Conservation (phyloP, 1,140 invertebrate species). For the Sycophila sp. region DNA sequence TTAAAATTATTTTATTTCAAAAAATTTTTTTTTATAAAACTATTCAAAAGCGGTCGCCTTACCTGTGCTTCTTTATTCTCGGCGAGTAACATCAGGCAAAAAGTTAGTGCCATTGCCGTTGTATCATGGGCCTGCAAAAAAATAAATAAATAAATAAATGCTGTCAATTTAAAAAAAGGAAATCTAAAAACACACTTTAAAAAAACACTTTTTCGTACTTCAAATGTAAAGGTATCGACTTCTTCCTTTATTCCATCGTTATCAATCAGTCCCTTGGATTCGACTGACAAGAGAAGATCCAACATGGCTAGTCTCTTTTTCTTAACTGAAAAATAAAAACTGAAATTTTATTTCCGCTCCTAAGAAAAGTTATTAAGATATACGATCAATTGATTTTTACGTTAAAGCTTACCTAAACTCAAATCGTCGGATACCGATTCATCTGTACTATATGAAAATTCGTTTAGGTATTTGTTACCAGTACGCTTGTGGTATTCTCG, state of each 20-base stretch:
- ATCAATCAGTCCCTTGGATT: conserved; percentile 65
- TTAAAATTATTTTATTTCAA: not conserved
- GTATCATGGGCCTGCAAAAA: conserved; percentile 44
- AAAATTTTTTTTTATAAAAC: not conserved
- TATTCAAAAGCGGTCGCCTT: conserved; percentile 11
- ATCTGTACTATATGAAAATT: not conserved
- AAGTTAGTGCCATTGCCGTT: conserved; percentile 42
- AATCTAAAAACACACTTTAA: not conserved
- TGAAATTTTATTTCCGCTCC: not conserved
- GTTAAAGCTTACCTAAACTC: not conserved
- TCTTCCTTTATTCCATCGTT: conserved; percentile 80
- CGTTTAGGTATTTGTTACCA: conserved; percentile 32
- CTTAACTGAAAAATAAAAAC: conserved; percentile 39
- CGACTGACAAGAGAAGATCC: conserved; percentile 77
- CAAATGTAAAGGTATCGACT: conserved; percentile 87
- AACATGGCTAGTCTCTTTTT: conserved; percentile 80
- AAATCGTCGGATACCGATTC: not conserved
- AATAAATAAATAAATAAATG: not conserved
- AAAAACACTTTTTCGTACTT: conserved; percentile 59
- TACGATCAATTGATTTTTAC: not conserved
- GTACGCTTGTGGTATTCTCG: conserved; percentile 49
- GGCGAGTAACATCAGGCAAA: conserved; percentile 37
- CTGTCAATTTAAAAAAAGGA: not conserved
- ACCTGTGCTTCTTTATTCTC: conserved; percentile 45
- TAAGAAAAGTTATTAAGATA: not conserved